Percentiles rank a stretch among this genome's conserved stretches.
Conservation (phyloP, 2,888 invertebrate species). For the Poecilus cupreus region DNA sequence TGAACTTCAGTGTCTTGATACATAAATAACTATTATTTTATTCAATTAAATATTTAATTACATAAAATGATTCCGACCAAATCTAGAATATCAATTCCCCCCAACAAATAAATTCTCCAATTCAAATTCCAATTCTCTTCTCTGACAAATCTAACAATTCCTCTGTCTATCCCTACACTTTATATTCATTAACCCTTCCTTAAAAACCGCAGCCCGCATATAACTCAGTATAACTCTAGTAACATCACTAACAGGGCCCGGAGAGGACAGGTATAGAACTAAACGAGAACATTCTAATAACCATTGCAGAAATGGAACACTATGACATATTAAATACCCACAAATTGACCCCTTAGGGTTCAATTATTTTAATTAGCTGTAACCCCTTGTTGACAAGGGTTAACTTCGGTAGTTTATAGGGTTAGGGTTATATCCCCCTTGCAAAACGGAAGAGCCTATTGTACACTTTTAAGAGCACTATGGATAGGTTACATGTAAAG, state of each 20-base stretch:
- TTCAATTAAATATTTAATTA: no score
- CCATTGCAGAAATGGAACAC: background rate
- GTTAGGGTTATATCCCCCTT: no score
- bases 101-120: no score
- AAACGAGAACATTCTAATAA: background rate
- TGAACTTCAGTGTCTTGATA: no score
- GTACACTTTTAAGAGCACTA: background rate
- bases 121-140: background rate
- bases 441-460: no score
- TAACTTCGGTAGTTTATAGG: background rate
- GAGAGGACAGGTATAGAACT: background rate
- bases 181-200: background rate
- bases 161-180: background rate
- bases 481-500: no score
- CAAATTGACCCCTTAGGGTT: constrained; percentile 22
- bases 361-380: constrained; percentile 26
- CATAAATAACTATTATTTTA: no score
- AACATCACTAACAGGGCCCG: background rate
- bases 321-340: constrained; percentile 9
- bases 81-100: no score
- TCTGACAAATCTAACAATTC: background rate
- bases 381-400: constrained; percentile 31
- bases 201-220: background rate
- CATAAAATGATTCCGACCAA: no score
- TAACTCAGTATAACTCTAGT: background rate